Evolutionary conservation across 2,888 invertebrate genomes (phyloP).

Genomic region (Cheilosia soror): DNA sequence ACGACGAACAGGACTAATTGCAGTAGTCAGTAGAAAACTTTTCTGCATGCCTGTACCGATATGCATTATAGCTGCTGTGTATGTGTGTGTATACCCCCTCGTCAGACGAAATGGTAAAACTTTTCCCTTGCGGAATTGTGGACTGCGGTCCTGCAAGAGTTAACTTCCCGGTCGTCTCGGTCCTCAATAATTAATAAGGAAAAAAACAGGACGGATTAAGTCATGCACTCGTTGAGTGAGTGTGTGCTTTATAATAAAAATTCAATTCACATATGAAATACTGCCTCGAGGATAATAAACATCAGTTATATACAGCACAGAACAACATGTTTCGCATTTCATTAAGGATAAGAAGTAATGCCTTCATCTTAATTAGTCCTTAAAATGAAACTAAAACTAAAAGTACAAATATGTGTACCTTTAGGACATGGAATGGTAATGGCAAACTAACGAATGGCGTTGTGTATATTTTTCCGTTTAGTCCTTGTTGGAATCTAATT

Average conservation of each 20-base stretch:
- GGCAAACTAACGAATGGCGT: conserved; percentile 31
- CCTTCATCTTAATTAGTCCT: conserved; percentile 69
- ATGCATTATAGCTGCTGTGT: conserved; percentile 43
- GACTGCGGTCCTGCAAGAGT: conserved; percentile 68
- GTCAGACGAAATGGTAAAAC: conserved; percentile 55
- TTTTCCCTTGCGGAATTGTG: conserved; percentile 70
- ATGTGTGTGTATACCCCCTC: conserved; percentile 10
- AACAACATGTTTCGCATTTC: conserved; percentile 64
- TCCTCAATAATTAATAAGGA: conserved; percentile 71
- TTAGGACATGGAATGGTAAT: conserved; percentile 17
- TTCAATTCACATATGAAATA: conserved; percentile 73
- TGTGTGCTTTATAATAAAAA: conserved; percentile 66
- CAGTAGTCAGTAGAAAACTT: conserved; percentile 77
- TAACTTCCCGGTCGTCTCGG: conserved; percentile 38
- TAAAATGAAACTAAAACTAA: conserved; percentile 58
- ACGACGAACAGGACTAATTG: conserved; percentile 77
- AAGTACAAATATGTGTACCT: conserved; percentile 34
- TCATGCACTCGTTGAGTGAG: conserved; percentile 41
- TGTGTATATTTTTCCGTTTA: conserved; percentile 47
- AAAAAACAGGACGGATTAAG: conserved; percentile 53
- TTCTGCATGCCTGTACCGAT: conserved; percentile 75
- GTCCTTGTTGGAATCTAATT: conserved; percentile 59
- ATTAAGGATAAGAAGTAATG: conserved; percentile 46
- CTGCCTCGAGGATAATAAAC: conserved; percentile 65
- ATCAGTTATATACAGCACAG: conserved; percentile 37